Percentiles rank a stretch among this genome's conserved stretches.
Conservation (phyloP, 2,113 vertebrate genomes). For the Lamprologus tigripictilis region DNA sequence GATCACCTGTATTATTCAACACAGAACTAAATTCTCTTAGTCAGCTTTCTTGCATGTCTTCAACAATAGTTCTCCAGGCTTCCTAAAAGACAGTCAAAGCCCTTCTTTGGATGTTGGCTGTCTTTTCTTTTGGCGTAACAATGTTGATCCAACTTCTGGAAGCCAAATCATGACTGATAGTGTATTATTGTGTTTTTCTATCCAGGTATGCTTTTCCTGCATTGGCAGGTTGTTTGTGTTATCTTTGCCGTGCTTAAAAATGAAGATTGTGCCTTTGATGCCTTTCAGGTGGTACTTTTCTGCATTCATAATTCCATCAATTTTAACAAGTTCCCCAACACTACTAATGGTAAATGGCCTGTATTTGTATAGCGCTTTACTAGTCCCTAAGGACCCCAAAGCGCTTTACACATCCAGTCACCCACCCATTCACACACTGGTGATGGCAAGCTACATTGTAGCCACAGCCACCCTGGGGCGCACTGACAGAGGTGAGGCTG, state of each 20-base stretch:
- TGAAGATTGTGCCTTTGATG: neutral
- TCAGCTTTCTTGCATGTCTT: neutral
- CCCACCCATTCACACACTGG: neutral
- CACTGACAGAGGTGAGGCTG: too few species aligned
- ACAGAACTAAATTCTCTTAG: neutral
- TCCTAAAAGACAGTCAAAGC: neutral
- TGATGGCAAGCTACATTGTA: accelerated
- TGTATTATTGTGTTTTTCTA: neutral
- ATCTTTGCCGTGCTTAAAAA: neutral
- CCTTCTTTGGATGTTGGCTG: neutral
- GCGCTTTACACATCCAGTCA: neutral
- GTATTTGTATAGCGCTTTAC: accelerated
- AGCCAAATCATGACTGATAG: neutral
- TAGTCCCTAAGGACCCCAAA: neutral
- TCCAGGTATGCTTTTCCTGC: neutral
- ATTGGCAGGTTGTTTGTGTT: neutral
- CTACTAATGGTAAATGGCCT: neutral
- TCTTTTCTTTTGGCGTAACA: accelerated
- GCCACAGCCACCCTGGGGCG: too few species aligned
- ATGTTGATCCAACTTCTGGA: neutral
- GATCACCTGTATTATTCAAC: neutral
- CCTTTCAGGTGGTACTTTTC: neutral
- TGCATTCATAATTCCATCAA: neutral
- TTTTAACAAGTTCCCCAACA: neutral
- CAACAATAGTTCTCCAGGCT: neutral